Percentiles rank a stretch among this genome's conserved stretches.
Evolutionary conservation across 2,888 invertebrate species (phyloP).

Genomic region (Eupithecia subfuscata): DNA sequence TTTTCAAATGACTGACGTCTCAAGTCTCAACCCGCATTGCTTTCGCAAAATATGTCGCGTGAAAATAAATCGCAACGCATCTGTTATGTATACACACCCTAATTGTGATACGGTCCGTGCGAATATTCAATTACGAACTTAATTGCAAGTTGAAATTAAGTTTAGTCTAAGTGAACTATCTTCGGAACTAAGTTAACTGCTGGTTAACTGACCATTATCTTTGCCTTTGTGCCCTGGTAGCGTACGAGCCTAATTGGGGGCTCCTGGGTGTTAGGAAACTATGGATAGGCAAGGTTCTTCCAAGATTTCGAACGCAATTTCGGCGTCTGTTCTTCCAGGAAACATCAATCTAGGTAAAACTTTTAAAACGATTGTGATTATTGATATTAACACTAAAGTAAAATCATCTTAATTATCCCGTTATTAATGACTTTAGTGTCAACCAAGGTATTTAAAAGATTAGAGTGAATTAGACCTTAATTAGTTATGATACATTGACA

Average conservation of each 20-base stretch:
- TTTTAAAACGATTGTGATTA: too few relatives aligned
- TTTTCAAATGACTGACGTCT: neutral
- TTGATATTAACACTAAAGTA: too few relatives aligned
- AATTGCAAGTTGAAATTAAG: conserved; percentile 83
- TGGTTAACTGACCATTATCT: conserved; percentile 84
- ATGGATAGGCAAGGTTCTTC: conserved; percentile 50
- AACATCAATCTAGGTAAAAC: neutral
- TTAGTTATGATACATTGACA: too few relatives aligned
- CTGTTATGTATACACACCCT: conserved; percentile 50
- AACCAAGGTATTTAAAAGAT: too few relatives aligned
- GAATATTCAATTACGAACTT: conserved; percentile 82
- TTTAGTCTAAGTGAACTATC: conserved; percentile 82
- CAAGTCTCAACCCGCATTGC: too few relatives aligned
- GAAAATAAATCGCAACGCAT: neutral
- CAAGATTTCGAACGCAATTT: neutral
- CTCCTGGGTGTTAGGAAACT: conserved; percentile 44
- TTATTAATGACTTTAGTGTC: too few relatives aligned
- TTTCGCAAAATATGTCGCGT: neutral
- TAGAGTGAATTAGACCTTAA: too few relatives aligned
- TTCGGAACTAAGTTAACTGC: conserved; percentile 82
- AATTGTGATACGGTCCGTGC: conserved; percentile 75
- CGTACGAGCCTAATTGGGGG: conserved; percentile 77
- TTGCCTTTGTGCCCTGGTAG: conserved; percentile 79
- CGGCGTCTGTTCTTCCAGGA: too few relatives aligned
- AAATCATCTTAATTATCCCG: too few relatives aligned